Conservation (phyloP, 2,888 invertebrate genomes). For the Drepanosiphum platanoidis region DNA sequence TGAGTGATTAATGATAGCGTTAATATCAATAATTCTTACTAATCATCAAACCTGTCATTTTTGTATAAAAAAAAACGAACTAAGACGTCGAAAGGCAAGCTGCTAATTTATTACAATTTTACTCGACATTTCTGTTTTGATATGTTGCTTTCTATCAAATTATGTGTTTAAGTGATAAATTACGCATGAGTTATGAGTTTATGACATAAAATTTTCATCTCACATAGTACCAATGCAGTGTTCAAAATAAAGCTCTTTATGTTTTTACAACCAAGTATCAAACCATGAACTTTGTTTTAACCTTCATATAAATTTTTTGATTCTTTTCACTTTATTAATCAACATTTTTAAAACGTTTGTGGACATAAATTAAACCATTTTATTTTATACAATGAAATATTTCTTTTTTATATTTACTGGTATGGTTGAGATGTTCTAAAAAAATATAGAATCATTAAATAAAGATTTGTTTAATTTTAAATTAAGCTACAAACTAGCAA, state of each 20-base stretch:
- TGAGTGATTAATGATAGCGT: slow-evolving; percentile 18
- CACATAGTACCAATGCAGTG: background rate
- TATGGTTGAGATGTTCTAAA: no score
- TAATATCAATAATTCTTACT: slow-evolving; percentile 28
- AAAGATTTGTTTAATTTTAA: no score
- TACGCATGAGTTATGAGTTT: no score
- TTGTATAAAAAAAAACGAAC: background rate
- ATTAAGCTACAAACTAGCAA: no score
- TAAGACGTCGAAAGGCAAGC: background rate
- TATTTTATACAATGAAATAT: no score
- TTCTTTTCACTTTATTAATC: background rate
- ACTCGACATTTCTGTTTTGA: background rate
- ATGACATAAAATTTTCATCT: background rate
- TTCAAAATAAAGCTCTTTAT: background rate
- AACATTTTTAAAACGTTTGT: background rate
- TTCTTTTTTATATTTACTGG: no score
- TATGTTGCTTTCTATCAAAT: background rate
- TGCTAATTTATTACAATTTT: background rate
- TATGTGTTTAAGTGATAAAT: background rate
- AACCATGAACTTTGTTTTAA: background rate
- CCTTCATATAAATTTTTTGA: background rate
- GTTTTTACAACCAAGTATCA: background rate
- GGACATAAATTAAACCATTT: background rate
- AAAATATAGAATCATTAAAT: no score
- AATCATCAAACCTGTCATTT: slow-evolving; percentile 12